A percentile compares a stretch with the other conserved stretches of the same genome.
phyloP scores from a whole-genome alignment of 2,113 vertebrate genomes.

The Sinocyclocheilus maitianheensis region DNA sequence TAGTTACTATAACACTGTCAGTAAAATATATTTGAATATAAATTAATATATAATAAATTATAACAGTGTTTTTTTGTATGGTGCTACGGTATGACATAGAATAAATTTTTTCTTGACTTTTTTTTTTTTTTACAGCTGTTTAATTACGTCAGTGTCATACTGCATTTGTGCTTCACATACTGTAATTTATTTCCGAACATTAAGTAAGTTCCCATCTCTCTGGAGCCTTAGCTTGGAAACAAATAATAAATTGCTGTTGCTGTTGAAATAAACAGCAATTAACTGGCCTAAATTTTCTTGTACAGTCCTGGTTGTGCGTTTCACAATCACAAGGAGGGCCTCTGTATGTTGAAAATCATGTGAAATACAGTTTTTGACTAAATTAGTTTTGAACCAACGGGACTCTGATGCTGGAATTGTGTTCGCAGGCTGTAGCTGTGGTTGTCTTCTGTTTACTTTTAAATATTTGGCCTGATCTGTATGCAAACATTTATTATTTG shows the following conservation, averaged over 20 bases:
- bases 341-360: background rate
- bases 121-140: background rate
- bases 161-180: background rate
- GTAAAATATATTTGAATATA: background rate
- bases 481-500: background rate
- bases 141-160: background rate
- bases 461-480: background rate
- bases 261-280: slow-evolving; percentile 7
- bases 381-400: background rate
- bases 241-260: too few species aligned
- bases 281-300: background rate
- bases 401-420: background rate
- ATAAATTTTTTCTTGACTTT: background rate
- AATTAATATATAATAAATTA: background rate
- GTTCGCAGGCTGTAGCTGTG: background rate
- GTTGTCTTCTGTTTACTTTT: background rate
- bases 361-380: background rate
- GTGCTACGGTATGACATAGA: background rate
- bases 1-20: background rate
- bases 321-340: background rate
- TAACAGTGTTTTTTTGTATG: background rate
- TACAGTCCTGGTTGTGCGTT: background rate
- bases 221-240: background rate
- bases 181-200: background rate
- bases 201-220: background rate